Evolutionary conservation across 2,888 invertebrate species (phyloP).

Genomic region (Caenorhabditis sp.): DNA sequence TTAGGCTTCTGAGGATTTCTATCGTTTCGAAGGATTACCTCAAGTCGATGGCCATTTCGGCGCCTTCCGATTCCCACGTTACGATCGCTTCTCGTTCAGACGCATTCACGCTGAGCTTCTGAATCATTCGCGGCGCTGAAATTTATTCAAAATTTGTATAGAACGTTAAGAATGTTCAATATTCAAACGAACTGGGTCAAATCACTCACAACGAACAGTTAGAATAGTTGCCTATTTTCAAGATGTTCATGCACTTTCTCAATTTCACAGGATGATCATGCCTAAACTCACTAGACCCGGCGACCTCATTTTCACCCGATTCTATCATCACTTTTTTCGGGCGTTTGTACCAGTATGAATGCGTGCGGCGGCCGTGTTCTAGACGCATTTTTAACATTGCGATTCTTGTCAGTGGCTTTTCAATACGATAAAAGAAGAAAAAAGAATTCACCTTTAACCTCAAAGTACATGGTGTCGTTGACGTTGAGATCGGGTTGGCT

Average conservation of each 20-base stretch:
- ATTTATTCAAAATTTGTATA: no score
- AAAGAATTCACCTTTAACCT: constrained; percentile 72
- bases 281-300: constrained; percentile 2
- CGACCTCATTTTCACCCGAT: no score
- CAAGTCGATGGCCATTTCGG: constrained; percentile 68
- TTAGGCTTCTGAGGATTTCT: neutral
- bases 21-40: constrained; percentile 52
- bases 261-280: constrained; percentile 18
- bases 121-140: constrained; percentile 76
- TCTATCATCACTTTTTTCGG: constrained; percentile 60
- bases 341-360: constrained; percentile 58
- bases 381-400: neutral
- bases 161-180: no score
- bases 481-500: constrained; percentile 48
- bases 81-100: constrained; percentile 70
- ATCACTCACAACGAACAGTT: no score
- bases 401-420: no score
- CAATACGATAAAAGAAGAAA: no score
- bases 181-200: no score
- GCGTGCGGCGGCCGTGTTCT: constrained; percentile 52
- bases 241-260: constrained; percentile 13
- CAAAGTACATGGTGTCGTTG: constrained; percentile 73
- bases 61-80: constrained; percentile 72
- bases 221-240: no score
- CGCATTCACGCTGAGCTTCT: constrained; percentile 71